Evolutionary conservation across 2,113 vertebrate genomes (phyloP), one percentile per base, ranked within the genome.

Genomic region (Eonycteris spelaea): DNA sequence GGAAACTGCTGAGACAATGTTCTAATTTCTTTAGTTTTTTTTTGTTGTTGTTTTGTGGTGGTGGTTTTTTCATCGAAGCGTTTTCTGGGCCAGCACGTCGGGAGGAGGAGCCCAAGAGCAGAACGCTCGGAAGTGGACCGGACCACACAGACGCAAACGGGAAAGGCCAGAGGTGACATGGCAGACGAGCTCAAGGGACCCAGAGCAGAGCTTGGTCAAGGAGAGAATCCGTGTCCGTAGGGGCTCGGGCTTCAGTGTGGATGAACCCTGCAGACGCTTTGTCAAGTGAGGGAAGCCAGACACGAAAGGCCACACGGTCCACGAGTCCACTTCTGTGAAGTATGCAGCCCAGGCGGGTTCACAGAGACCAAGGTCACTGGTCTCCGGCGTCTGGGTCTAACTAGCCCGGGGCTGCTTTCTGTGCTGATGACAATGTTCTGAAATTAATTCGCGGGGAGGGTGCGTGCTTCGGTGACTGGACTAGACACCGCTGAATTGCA

Each of bases 171-270:
- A 61, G 68, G 3, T 71, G 68, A 40, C 21, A 40, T 6, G 40
- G 68, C 55, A 57, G 19, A 4, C 4, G 7, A 43, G 40, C 40
- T 43, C 40, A 22, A 57, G 55, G 55, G 55, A 57, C 18, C 63
- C 7, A 45, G 15, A 38, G 35, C 0, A 19, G 45, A 53, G 45
- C 28, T 26, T 12, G 45, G 22, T 68, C 33, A 35, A 85, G 63
- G 45, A 53, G 63, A 28, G 5, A 18, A 43, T 19, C 53, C 35
- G 24, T 3, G 14, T 35, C 33, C 13, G 19, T n/a, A 24, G 5
- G 1, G 48, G 2, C 21, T 11, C 3, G 1, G 0, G 48, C 75
- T 9, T 10, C 35, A 15, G 8, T 11, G 0, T 12, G 9, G 45
- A 5, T 1, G 33, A 53, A 12, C 15, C 45, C 35, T 35, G 24